Base-by-base conservation (phyloP, 1,140 invertebrate species). In the Chymomyza costata region DNA sequence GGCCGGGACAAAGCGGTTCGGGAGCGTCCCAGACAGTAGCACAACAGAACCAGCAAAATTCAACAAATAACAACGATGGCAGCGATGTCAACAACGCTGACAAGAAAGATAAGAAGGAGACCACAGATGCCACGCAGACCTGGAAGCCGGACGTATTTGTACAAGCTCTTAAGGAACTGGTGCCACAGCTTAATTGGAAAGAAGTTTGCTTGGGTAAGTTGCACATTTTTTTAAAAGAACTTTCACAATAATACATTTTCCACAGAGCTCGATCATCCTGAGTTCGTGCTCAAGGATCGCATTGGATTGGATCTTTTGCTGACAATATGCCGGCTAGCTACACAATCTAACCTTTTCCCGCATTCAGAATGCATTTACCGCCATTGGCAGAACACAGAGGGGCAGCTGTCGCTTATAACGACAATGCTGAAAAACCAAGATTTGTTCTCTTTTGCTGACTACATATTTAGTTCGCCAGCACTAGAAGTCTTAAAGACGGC, bases 81-180 rank as follows among this genome's bases (percentile, higher is more conserved):
- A 62, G 50, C 31, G 73, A 86, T 85, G 0, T 35, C 66, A 17
- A 48, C 32, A 14, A 17, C 32, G 7, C 86, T 52, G 88, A 89
- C 51, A 76, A 86, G 37, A 84, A 84, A 53, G 82, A 84, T 28
- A 88, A 88, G 56, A 88, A 88, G 56, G 87, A 85, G 82, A 69
- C 59, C 76, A 85, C 52, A 64, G 82, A 67, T 53, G 86, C 68
- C 31, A 86, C 84, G 87, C 48, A 88, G n/a, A 90, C 93, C 1
- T 99, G 96, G 96, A 97, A 97, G 87, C 90, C 96, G 7, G 96
- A 98, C 80, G 89, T 96, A 39, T 97, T 98, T 85, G 92, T 97
- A 6, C 93, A 96, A 82, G 91, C 94, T 28, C 84, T 97, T 6
- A 95, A 97, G 85, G 96, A 98, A 84, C 87, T 96, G 59, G 92